These are phyloP conservation scores for Diarsia dahlii DNA, from an alignment of 2,888 invertebrate species.

Conservation along the genomic window DNA sequence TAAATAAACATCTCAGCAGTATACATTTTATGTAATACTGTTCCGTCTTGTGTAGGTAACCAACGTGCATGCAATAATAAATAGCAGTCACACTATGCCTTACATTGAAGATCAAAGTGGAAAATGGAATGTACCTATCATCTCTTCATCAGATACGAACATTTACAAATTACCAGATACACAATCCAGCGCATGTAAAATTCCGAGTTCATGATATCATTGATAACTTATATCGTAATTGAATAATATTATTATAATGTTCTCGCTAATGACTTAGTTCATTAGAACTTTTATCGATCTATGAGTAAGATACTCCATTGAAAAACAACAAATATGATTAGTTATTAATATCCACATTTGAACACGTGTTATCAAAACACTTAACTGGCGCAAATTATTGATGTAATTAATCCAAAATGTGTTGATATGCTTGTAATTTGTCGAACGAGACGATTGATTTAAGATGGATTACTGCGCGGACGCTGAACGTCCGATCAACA, in stretches of 20 bases:
- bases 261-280: constrained; percentile 19
- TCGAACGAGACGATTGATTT: constrained; percentile 32
- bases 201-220: neutral
- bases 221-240: neutral
- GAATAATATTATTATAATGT: constrained; percentile 1
- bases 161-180: neutral
- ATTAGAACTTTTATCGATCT: constrained; percentile 18
- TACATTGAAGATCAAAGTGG: constrained; percentile 34
- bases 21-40: constrained; percentile 22
- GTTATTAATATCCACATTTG: constrained; percentile 51
- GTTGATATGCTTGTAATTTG: constrained; percentile 50
- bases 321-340: constrained; percentile 49
- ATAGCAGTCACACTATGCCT: constrained; percentile 16
- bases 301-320: constrained; percentile 26
- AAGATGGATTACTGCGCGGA: constrained; percentile 42
- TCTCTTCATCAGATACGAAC: neutral
- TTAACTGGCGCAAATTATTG: constrained; percentile 43
- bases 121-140: constrained; percentile 10
- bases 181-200: neutral
- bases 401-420: constrained; percentile 57
- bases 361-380: constrained; percentile 55
- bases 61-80: constrained; percentile 48
- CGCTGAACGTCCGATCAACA: constrained; percentile 18
- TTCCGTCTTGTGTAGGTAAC: constrained; percentile 2
- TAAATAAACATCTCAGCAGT: constrained; percentile 11